Conservation (phyloP, 2,888 invertebrate genomes). For the Nipponacmea schrenckii region DNA sequence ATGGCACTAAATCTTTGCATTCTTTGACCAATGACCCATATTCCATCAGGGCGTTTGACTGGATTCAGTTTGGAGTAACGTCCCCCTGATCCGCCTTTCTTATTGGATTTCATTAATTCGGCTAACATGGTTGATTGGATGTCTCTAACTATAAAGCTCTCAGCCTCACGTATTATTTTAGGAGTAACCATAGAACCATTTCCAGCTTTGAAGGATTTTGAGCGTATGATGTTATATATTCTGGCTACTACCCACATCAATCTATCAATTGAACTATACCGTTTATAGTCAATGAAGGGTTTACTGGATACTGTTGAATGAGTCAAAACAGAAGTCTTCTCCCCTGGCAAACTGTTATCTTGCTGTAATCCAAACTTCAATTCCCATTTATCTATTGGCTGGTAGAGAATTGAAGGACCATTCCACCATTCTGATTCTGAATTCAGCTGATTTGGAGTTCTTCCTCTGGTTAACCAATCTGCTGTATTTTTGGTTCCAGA, state of each 20-base stretch:
- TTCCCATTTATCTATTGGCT: constrained; percentile 1
- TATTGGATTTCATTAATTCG: not conserved
- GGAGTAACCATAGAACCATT: not conserved
- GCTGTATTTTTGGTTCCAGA: constrained; percentile 11
- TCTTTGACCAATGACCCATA: constrained; percentile 4
- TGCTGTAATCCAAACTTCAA: constrained; percentile 5
- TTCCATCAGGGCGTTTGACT: not conserved
- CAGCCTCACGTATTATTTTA: constrained; percentile 6
- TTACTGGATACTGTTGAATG: not conserved
- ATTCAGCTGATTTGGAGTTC: not conserved
- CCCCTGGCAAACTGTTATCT: constrained; percentile 7
- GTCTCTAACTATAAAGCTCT: not conserved
- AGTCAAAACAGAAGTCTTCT: not conserved
- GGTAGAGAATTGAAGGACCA: not conserved
- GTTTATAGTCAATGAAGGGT: not conserved
- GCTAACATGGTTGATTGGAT: not conserved
- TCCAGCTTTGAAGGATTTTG: not conserved
- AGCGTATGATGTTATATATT: not conserved
- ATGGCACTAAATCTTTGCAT: constrained; percentile 8
- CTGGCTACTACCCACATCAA: not conserved
- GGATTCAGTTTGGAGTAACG: not conserved
- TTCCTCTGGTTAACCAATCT: constrained; percentile 15
- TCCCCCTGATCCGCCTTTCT: not conserved
- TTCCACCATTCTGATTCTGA: constrained; percentile 11
- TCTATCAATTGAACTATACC: not conserved